Percentiles rank a stretch among this genome's conserved stretches.
phyloP scores from a whole-genome alignment of 2,797 vertebrate species.

The Artibeus jamaicensis region DNA sequence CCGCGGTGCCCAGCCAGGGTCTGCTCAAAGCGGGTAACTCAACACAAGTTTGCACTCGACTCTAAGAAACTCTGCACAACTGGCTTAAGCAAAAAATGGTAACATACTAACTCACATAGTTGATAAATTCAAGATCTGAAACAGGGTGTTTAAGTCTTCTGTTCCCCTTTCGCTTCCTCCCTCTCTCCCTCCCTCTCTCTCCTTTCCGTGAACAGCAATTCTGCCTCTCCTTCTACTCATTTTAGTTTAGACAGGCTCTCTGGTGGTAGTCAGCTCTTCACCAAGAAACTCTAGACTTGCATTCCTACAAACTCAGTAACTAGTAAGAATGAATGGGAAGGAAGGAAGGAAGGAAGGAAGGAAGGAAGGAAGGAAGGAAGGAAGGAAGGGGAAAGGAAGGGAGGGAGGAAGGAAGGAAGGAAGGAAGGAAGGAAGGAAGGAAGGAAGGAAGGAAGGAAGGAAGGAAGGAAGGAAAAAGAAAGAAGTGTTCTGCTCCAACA shows the following conservation, averaged over 20 bases:
- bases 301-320: neutral
- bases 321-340: neutral
- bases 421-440: no score
- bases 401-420: neutral
- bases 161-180: neutral
- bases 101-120: neutral
- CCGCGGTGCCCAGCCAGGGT: neutral
- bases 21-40: neutral
- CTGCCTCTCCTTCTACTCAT: neutral
- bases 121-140: neutral
- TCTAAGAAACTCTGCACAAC: constrained; percentile 11
- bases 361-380: no score
- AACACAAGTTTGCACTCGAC: neutral
- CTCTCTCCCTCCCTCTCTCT: no score
- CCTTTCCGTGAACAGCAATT: neutral
- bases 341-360: no score
- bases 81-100: neutral
- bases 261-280: neutral
- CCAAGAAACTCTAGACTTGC: neutral
- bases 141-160: neutral
- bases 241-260: neutral
- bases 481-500: neutral
- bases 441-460: neutral
- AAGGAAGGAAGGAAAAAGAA: neutral
- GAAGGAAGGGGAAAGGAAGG: neutral